These are phyloP conservation scores for Sebastes fasciatus DNA, from an alignment of 2,113 vertebrate genomes.

Conservation along the genomic window DNA sequence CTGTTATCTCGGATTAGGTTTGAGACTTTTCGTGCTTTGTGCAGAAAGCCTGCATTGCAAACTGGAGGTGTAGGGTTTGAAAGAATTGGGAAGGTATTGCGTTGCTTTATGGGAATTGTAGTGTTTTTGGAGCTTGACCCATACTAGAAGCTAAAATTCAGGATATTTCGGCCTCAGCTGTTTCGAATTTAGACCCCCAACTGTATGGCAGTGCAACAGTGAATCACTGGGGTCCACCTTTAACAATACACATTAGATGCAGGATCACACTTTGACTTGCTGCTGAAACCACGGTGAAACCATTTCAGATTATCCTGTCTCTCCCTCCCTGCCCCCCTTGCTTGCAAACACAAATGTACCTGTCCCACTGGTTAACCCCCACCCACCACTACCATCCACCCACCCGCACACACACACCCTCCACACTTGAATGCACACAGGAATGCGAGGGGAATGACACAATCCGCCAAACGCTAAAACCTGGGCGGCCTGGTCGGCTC, in stretches of 20 bases:
- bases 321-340: not conserved
- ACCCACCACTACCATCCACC: slow-evolving; percentile 30
- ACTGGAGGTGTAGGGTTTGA: not conserved
- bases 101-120: not conserved
- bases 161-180: not conserved
- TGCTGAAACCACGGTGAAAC: slow-evolving; percentile 38
- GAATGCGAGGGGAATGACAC: slow-evolving; percentile 82
- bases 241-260: slow-evolving; percentile 36
- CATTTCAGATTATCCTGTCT: slow-evolving; percentile 27
- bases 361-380: slow-evolving; percentile 69
- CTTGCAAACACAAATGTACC: slow-evolving; percentile 70
- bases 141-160: not conserved
- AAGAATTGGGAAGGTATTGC: not conserved
- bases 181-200: not conserved
- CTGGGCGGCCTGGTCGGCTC: slow-evolving; percentile 62
- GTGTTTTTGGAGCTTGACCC: slow-evolving; percentile 4
- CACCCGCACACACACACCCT: slow-evolving; percentile 25
- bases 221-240: not conserved
- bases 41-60: not conserved
- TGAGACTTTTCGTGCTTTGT: not conserved
- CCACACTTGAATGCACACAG: slow-evolving; percentile 80
- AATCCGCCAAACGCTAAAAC: slow-evolving; percentile 66
- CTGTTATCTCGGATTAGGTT: not conserved
- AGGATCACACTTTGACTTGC: slow-evolving; percentile 37
- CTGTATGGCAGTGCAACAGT: not conserved